These are phyloP conservation scores for Trachymyrmex septentrionalis DNA, from an alignment of 1,140 invertebrate species.

Conservation along the genomic window DNA sequence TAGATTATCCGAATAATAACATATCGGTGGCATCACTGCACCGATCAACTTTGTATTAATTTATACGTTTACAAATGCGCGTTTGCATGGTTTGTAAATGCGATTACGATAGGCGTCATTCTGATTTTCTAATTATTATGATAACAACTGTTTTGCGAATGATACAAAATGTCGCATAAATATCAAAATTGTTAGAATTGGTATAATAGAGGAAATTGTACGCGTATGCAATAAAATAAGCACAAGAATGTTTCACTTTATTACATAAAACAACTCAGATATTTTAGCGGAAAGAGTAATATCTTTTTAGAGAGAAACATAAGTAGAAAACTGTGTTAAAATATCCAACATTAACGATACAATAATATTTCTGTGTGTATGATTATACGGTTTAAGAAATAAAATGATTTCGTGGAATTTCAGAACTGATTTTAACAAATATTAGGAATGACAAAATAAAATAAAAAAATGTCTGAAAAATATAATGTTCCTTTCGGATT, in stretches of 20 bases:
- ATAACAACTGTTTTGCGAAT: neutral
- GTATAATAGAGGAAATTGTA: too few species aligned
- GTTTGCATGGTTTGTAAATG: neutral
- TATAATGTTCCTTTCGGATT: neutral
- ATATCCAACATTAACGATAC: neutral
- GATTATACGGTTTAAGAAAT: slow-evolving; percentile 5
- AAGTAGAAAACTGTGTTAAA: too few species aligned
- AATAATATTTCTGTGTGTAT: neutral
- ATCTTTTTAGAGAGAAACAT: too few species aligned
- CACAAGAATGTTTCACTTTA: too few species aligned
- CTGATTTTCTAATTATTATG: neutral
- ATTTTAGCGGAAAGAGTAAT: too few species aligned
- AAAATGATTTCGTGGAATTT: neutral
- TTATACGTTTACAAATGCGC: slow-evolving; percentile 5
- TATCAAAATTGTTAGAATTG: too few species aligned
- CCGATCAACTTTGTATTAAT: slow-evolving; percentile 22
- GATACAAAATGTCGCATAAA: neutral
- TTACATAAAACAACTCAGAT: too few species aligned
- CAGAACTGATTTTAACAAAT: neutral
- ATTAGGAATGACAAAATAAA: too few species aligned
- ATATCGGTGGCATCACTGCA: neutral
- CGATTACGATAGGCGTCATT: slow-evolving; percentile 14
- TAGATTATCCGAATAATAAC: slow-evolving; percentile 48
- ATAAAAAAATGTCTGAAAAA: neutral
- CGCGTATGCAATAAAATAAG: too few species aligned